Percentiles rank a stretch among this genome's conserved stretches.
These are phyloP conservation scores for Ranitomeya variabilis DNA, from an alignment of 2,113 vertebrate genomes.

Conservation along the genomic window DNA sequence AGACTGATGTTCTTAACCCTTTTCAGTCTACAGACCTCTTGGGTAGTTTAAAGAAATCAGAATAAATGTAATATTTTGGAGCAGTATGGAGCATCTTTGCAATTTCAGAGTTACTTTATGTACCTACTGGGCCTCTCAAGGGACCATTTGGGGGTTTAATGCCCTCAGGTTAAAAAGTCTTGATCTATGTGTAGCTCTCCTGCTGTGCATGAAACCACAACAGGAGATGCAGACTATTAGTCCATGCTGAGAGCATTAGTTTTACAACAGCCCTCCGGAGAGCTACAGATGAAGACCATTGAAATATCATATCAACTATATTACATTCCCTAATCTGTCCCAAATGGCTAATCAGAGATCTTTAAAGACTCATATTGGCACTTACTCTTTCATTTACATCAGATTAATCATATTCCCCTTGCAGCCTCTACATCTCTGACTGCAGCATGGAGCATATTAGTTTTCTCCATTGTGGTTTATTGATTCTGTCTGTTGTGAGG, in stretches of 20 bases:
- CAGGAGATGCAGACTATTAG: too few relatives aligned
- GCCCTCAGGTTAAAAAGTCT: too few relatives aligned
- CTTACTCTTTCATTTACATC: background rate
- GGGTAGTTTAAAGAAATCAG: background rate
- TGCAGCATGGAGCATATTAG: background rate
- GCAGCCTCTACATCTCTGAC: background rate
- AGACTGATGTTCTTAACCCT: background rate
- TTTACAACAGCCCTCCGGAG: background rate
- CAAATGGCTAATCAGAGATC: background rate
- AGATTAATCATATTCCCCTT: background rate
- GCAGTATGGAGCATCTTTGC: background rate
- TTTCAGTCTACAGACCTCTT: background rate
- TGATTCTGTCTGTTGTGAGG: background rate
- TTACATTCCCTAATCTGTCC: background rate
- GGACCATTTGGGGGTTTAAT: background rate
- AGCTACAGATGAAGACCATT: background rate
- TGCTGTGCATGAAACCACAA: too few relatives aligned
- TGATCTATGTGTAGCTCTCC: too few relatives aligned
- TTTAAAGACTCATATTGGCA: background rate
- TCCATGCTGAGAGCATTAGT: background rate
- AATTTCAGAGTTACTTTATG: background rate
- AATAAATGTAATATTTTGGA: background rate
- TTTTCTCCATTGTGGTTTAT: background rate
- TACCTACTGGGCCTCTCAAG: background rate
- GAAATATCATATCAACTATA: background rate